Percentiles rank a stretch among this genome's conserved stretches.
phyloP scores from a whole-genome alignment of 2,113 vertebrate genomes.

The Athene noctua region DNA sequence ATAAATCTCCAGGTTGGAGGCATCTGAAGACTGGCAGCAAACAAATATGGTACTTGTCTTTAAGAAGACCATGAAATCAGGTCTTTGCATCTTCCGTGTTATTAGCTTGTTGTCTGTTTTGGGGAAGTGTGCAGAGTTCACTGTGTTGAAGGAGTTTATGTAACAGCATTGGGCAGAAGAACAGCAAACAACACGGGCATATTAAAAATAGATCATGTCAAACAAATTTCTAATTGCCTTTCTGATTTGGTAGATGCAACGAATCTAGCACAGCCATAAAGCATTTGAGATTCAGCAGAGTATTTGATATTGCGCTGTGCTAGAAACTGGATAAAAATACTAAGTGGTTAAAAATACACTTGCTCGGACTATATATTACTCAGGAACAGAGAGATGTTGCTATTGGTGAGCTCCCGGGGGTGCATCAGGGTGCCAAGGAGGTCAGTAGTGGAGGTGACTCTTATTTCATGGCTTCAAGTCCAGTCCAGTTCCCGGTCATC shows the following conservation, averaged over 20 bases:
- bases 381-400: background rate
- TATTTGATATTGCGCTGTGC: background rate
- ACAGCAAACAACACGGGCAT: background rate
- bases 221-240: background rate
- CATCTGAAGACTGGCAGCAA: background rate
- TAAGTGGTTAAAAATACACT: slow-evolving; percentile 16
- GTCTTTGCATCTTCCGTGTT: background rate
- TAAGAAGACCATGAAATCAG: background rate
- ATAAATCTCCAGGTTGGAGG: background rate
- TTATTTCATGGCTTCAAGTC: background rate
- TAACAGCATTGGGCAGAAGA: background rate
- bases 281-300: background rate
- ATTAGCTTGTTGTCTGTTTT: background rate
- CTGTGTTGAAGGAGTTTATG: background rate
- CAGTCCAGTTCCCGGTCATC: background rate
- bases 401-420: background rate
- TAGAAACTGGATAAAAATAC: slow-evolving; percentile 15
- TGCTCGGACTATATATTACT: background rate
- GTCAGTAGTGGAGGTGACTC: background rate
- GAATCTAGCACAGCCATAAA: accelerated
- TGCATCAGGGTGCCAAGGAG: background rate
- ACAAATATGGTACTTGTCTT: background rate
- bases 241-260: background rate
- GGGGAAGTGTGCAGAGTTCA: background rate
- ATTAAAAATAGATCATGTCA: background rate